These are phyloP conservation scores for Drosophila borealis DNA, from an alignment of 2,888 invertebrate genomes.

Conservation along the genomic window DNA sequence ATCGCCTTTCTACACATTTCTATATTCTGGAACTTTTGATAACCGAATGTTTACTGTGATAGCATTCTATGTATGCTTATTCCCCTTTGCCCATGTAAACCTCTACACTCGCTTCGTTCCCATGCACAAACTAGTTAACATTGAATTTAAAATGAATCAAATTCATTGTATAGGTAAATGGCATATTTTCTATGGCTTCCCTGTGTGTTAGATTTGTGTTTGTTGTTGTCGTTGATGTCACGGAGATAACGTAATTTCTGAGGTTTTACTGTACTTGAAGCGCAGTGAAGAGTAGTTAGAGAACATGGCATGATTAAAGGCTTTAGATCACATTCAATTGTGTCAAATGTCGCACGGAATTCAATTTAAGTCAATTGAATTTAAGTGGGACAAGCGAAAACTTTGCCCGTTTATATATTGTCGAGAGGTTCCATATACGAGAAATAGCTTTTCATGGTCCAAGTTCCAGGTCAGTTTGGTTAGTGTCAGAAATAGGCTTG, in stretches of 20 bases:
- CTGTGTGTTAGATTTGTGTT: slow-evolving; percentile 30
- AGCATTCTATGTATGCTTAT: not conserved
- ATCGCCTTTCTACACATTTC: not conserved
- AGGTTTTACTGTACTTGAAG: slow-evolving; percentile 40
- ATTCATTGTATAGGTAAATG: slow-evolving; percentile 50
- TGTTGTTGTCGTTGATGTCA: slow-evolving; percentile 25
- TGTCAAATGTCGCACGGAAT: slow-evolving; percentile 27
- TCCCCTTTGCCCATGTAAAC: not conserved
- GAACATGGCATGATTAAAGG: slow-evolving; percentile 31
- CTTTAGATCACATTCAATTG: slow-evolving; percentile 44
- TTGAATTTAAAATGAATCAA: slow-evolving; percentile 70
- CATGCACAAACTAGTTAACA: slow-evolving; percentile 63
- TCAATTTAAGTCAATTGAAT: slow-evolving; percentile 31
- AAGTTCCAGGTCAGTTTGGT: slow-evolving; percentile 35
- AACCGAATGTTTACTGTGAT: not conserved
- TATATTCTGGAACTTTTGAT: not conserved
- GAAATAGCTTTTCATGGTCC: slow-evolving; percentile 21
- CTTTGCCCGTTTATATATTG: slow-evolving; percentile 19
- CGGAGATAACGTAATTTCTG: slow-evolving; percentile 30
- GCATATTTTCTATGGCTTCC: slow-evolving; percentile 67
- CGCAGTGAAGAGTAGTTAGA: slow-evolving; percentile 35
- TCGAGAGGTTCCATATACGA: not conserved
- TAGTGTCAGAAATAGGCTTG: not conserved
- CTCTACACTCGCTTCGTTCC: slow-evolving; percentile 23
- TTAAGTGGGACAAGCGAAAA: slow-evolving; percentile 18